Base-by-base conservation (phyloP, 1,140 invertebrate genomes). In the Musca domestica region DNA sequence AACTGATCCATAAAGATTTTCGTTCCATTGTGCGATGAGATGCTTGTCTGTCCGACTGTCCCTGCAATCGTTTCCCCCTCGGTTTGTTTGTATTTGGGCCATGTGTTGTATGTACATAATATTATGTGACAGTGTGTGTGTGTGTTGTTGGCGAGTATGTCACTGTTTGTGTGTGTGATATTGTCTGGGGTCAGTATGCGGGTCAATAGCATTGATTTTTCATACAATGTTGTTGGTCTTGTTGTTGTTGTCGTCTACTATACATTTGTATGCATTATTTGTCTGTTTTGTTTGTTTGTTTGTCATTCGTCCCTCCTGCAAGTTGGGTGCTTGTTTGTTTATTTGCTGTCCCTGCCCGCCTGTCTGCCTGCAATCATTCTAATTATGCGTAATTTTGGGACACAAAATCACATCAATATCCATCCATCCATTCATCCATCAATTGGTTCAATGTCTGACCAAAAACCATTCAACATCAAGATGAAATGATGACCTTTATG, bases 351-450 rank as follows among this genome's bases (percentile, higher is more conserved):
- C 3, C 27, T 30, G 27, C 3, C 27, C 12, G 4, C 5, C 34
- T 41, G 34, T 2, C 34, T 9, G 34, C 4, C 34, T 41, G 34
- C 34, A 41, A 41, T 41, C 34, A 41, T 41, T 61, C 56, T 61
- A 61, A 61, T 61, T 61, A 61, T 61, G 56, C 56, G 56, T 61
- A 61, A 61, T 61, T 61, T 61, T 58, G 14, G 17, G 17, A 51
- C n/a, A 51, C 17, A 51, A 19, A 51, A 9, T 19, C 48, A 19
- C 48, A 19, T 19, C 20, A 51, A 20, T 51, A 22, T 51, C n/a
- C 48, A 51, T 51, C 17, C 47, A n/a, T n/a, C n/a, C n/a, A n/a
- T n/a, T n/a, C n/a, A n/a, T n/a, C 20, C n/a, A 51, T 51, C 20
- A 17, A 20, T 22, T n/a, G 15, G 15, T n/a, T 3, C 9, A n/a